Evolutionary conservation across 2,113 vertebrate genomes (phyloP), one percentile per base, ranked within the genome.

Genomic region (Oxyruncus cristatus): DNA sequence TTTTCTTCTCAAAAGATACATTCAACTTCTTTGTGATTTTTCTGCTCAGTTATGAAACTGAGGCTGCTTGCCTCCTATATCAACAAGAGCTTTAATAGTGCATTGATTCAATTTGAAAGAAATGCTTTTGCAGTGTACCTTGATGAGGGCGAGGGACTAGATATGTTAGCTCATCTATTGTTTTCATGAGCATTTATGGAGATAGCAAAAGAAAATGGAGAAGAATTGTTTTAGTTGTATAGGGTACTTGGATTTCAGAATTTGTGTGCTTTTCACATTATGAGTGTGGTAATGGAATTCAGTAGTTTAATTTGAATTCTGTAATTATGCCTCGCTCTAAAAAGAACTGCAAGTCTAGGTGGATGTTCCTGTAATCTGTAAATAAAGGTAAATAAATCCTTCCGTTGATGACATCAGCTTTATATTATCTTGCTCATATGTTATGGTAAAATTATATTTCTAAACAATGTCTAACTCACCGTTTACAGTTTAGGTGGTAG

Each of bases 1-100:
- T 88, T 49, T 95, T 61, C 55, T 95, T 97, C 91, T 96, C 80
- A 91, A 92, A 97, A 94, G n/a, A 62, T 82, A 71, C 41, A 61
- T 95, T 94, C 56, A 89, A 61, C 4, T 47, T 74, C 39, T 79
- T 82, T 71, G 30, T 61, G 26, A 72, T 87, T 88, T 93, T 89
- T 74, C 58, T 79, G 39, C 76, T 97, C n/a, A 68, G 33, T 86
- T 93, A 84, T 58, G 70, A 95, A 96, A 91, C 49, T 73, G 72
- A 91, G 70, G 41, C 27, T 93, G 61, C 76, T 97, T 84, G 46
- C 56, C 73, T 97, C 56, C 70, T 39, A 79, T 74, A 66, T 62
- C 70, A 94, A 16, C 46, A 96, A 81, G 77, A 91, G 59, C 49
- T 73, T 80, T 49, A 80, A 77, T 19, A 41, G 8, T 23, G 10